These are phyloP conservation scores for Hyles vespertilio DNA, from an alignment of 1,140 invertebrate genomes.

Conservation along the genomic window DNA sequence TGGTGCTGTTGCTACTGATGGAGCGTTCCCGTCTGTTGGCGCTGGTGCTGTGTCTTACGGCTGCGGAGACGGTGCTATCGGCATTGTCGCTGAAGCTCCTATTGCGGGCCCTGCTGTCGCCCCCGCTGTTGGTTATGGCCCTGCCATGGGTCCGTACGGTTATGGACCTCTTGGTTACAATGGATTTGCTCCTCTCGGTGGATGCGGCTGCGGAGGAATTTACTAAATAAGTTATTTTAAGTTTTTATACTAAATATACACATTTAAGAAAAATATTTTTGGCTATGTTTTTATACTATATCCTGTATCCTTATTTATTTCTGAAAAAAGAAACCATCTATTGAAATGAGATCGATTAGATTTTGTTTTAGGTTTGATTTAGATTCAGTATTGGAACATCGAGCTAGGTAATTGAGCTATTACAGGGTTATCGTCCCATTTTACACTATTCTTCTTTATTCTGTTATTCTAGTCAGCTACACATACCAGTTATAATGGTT, in stretches of 20 bases:
- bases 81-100: conserved; percentile 24
- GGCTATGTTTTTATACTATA: no score
- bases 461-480: no score
- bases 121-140: conserved; percentile 4
- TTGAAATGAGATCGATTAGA: no score
- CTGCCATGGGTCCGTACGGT: neutral
- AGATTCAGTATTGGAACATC: no score
- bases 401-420: no score
- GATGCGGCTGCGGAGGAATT: conserved; percentile 1
- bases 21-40: conserved; percentile 33
- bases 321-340: no score
- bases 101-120: conserved; percentile 4
- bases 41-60: conserved; percentile 37
- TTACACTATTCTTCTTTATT: no score
- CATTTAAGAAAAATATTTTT: neutral
- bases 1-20: conserved; percentile 31
- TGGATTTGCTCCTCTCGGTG: neutral
- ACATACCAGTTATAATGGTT: no score
- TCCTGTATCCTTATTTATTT: no score
- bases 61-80: conserved; percentile 31
- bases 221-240: conserved; percentile 1
- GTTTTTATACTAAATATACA: neutral
- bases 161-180: neutral
- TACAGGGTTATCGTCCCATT: no score
- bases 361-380: no score